Conservation (phyloP, 2,888 invertebrate genomes). For the Scrobipalpa atriplicella region DNA sequence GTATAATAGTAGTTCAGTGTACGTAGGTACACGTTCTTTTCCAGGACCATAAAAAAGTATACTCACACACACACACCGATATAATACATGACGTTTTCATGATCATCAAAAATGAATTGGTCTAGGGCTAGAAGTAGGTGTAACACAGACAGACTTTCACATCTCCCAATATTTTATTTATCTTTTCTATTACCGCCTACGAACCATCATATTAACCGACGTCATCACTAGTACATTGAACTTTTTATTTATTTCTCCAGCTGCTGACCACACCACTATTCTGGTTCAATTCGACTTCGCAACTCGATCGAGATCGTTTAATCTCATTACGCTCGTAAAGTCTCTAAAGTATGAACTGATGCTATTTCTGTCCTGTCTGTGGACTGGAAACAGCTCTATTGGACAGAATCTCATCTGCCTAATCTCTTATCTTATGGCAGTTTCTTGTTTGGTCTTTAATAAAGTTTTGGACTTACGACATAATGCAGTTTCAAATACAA, state of each 20-base stretch:
- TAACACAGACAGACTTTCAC: no score
- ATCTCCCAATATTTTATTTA: no score
- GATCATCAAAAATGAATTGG: no score
- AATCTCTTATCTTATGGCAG: slow-evolving; percentile 9
- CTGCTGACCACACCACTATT: not conserved
- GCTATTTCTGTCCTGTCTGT: not conserved
- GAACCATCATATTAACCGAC: not conserved
- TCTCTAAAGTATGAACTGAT: not conserved
- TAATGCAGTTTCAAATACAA: no score
- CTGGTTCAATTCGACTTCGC: slow-evolving; percentile 13
- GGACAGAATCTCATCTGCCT: slow-evolving; percentile 4
- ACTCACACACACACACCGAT: no score
- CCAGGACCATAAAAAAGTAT: no score
- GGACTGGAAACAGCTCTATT: slow-evolving; percentile 6
- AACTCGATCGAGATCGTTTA: slow-evolving; percentile 17
- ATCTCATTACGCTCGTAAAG: slow-evolving; percentile 22
- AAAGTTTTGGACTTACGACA: not conserved
- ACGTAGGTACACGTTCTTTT: no score
- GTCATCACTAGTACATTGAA: not conserved
- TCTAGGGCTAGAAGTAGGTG: no score
- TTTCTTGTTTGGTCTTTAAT: not conserved
- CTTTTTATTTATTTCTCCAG: not conserved
- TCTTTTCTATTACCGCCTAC: not conserved
- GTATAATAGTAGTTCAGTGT: no score
- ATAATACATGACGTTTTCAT: no score